A percentile compares a stretch with the other conserved stretches of the same genome.
Conservation (phyloP, 2,797 vertebrate species). For the Chelmon rostratus region DNA sequence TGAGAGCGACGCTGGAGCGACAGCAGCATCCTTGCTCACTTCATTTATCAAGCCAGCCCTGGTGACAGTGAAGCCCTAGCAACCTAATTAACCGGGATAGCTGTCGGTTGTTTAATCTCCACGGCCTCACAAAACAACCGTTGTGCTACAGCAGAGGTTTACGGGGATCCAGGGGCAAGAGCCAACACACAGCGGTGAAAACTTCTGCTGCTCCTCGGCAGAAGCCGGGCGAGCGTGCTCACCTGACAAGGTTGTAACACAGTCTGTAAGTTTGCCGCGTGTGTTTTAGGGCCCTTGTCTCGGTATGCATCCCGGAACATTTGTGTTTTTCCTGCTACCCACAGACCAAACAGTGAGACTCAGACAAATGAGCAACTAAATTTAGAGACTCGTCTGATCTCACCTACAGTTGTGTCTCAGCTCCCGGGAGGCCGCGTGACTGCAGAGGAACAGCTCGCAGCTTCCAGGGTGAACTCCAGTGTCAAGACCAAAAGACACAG, state of each 20-base stretch:
- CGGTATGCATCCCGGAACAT: constrained; percentile 14
- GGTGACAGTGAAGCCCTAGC: constrained; percentile 51
- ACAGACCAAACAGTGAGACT: constrained; percentile 18
- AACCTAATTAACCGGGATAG: constrained; percentile 65
- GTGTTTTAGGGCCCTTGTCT: constrained; percentile 5
- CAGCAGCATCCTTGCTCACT: constrained; percentile 38
- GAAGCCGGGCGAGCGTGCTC: constrained; percentile 2
- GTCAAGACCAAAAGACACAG: constrained; percentile 4
- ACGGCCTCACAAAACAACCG: constrained; percentile 44
- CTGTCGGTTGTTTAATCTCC: constrained; percentile 59
- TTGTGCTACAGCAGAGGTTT: constrained; percentile 47
- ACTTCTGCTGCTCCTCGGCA: constrained; percentile 16
- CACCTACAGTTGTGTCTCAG: constrained; percentile 42
- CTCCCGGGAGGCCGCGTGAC: constrained; percentile 42
- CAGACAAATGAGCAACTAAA: constrained; percentile 59
- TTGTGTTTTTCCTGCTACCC: constrained; percentile 17
- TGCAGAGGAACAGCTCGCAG: constrained; percentile 9
- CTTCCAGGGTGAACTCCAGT: constrained; percentile 23
- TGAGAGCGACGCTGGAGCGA: constrained; percentile 31
- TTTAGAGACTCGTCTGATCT: constrained; percentile 49
- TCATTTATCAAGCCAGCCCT: constrained; percentile 53
- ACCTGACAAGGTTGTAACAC: neutral
- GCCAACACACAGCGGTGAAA: constrained; percentile 1
- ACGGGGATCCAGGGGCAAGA: constrained; percentile 36
- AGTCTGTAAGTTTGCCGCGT: neutral